Base-by-base conservation (phyloP, 2,113 vertebrate species). In the Corythornis vintsioides region DNA sequence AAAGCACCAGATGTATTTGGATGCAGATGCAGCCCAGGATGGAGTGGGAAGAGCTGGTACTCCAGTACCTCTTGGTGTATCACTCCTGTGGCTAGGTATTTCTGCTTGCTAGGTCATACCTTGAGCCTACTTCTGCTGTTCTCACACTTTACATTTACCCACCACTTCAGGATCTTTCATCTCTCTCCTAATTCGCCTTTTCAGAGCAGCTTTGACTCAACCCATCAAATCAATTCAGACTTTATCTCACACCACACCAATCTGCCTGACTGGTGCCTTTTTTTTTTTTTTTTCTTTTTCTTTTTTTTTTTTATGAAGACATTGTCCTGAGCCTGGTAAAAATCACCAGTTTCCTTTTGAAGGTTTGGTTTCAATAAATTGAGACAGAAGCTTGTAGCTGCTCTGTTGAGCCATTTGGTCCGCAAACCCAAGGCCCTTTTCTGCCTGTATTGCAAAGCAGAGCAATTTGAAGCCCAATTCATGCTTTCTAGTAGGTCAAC, bases 21-120 rank as follows among this genome's bases (percentile, higher is more conserved):
- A 19, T 24, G 21, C 17, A 47, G 59, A 15, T 0, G 1, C 17
- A n/a, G 65, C 53, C 26, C 10, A 1, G 2, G n/a, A 38, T 4
- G 28, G 38, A 4, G 43, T 52, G 26, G 1, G 17, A 43, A 47
- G 45, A 64, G 33, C 52, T 65, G 59, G 52, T 22, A 9, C 33
- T 38, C 50, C 50, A 53, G 22, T 48, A 70, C 2, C 33, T 17
- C 19, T 15, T 11, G n/a, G n/a, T 11, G 28, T 28, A 6, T 33
- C 1, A 1, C 52, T 43, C 31, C 31, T 15, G 31, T 18, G 21
- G 20, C 33, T 38, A 60, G 52, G 43, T 14, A 3, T 42, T 77
- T 60, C n/a, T 45, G 38, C 42, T 25, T 15, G 31, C 57, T 26
- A 4, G 65, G n/a, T 40, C 6, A 3, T 65, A n/a, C 57, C 52